Evolutionary conservation across 35 echinoderm and acorn worm species (phyloP), one percentile per base, ranked within the genome.

Genomic region (Eucidaris tribuloides): DNA sequence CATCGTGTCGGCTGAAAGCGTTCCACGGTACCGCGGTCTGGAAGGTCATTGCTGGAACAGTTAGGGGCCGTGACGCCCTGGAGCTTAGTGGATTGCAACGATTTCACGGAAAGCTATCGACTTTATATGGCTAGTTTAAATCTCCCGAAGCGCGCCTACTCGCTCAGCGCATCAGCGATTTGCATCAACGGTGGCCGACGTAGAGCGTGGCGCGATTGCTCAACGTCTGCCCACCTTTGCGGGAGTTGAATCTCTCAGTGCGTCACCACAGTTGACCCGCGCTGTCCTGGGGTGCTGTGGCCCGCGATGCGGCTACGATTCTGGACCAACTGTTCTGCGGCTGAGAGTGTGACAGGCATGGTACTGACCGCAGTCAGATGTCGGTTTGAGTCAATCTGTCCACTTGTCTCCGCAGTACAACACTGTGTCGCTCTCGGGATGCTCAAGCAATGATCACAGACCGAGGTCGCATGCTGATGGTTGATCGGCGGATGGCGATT

Each of bases 371-470:
- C n/a, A n/a, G n/a, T n/a, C n/a, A n/a, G n/a, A 98, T 93, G 39
- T 87, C 92, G 66, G 95, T 90, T 7, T 86, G 92, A 36, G 90
- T 98, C 20, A 98, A 98, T 49, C 84, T 98, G 20, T 87, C 93
- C 24, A 86, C 89, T 42, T 93, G 90, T 78, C 79, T 98, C 95
- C 95, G 18, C 90, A 93, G 82, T 55, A 93, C n/a, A 85, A 76
- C 45, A 84, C 85, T 6, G 60, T 98, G 18, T 89, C 85, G 42
- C 84, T 98, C 20, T 93, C 90, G 6, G 95, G 95, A n/a, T 98
- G 95, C 77, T n/a, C n/a, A n/a, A n/a, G 93, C 90, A 65, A 98
- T 93, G 76, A 98, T 98, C 64, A 98, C 95, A 0, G 95, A 98
- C 56, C 90, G 93, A 45, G 95, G 86, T 19, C 86, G 92, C 3